Base-by-base conservation (phyloP, 2,113 vertebrate species). In the Rhinolophus sinicus region DNA sequence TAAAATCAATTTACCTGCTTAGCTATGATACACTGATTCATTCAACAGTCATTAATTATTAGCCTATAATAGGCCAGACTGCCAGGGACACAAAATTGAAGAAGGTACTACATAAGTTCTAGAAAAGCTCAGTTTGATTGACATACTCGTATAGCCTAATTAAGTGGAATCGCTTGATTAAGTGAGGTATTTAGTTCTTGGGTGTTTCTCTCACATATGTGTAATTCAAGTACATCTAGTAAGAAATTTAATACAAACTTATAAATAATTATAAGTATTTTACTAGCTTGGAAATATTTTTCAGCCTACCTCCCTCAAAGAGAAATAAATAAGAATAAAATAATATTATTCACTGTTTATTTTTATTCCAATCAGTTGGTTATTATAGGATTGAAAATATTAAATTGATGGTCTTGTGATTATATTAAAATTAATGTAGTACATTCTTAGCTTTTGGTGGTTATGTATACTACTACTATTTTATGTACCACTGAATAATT, bases 41-140 rank as follows among this genome's bases (percentile, higher is more conserved):
- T 88, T 96, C 35, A 97, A 21, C 38, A 92, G 24, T 86, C 35
- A 83, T 87, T 90, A 75, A 81, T 88, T 86, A 76, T 67, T 96
- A 95, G 24, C 35, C 16, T 92, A 1, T 90, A 78, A 33, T 94
- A 62, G 33, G n/a, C 58, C 54, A 58, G 28, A 26, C 13, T 65
- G 33, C 52, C 33, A 54, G 60, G 47, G 22, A 85, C 62, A 60
- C 14, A 92, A 18, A 50, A 89, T 33, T 77, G 52, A 83, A 64
- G 26, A 89, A 80, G 33, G 28, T 6, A 80, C 84, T 69, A 80
- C 15, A 8, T 80, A n/a, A 80, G 5, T 93, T 90, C 28, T 89
- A 91, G 86, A 69, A 56, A 78, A 94, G 2, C 58, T 95, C 33
- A 91, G 19, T 50, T 47, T 67, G 5, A 13, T 76, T 40, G 38